Evolutionary conservation across 23 tunicate genomes (phyloP), one percentile per base, ranked within the genome.

Genomic region (Ascidia mentula): DNA sequence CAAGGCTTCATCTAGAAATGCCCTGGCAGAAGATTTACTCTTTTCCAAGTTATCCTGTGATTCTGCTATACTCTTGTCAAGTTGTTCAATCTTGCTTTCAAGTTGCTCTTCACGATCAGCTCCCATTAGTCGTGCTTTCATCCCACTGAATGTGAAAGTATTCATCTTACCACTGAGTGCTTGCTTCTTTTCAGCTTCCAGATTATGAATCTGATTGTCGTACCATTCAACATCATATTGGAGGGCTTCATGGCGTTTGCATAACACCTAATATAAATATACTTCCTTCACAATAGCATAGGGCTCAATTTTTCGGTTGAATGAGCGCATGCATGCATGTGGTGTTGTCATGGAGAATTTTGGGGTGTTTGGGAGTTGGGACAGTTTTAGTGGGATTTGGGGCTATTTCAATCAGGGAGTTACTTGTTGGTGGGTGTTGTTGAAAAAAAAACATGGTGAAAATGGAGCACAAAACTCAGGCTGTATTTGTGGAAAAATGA

Each of bases 201-300:
- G 59, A 13, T 69, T 30, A 82, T 71, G 73, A 33, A 88, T 20
- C 77, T 88, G 89, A 61, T 76, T 82, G 77, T 93, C 93, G 37
- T 77, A 82, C 87, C 87, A 88, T 72, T 93, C 98, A 6, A 84
- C 93, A 72, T 93, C 93, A 45, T 93, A 93, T 53, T 93, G 98
- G 59, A 88, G 77, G 7, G 98, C 92, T 72, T 93, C 90, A 69
- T 93, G 98, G 69, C 84, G 88, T 71, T 88, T 78, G 38, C 89
- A 80, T 6, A 91, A 34, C 8, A 81, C 53, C 91, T 87, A 72
- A 53, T 4, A 71, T 15, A 79, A 79, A 65, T 9, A 53, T 3
- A 53, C 7, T 20, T 20, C 65, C 1, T 53, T 42, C 15, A 42
- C 12, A 42, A 15, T 42, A 9, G n/a, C n/a, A n/a, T n/a, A n/a